phyloP scores from a whole-genome alignment of 2,113 vertebrate genomes.

The Reinhardtius hippoglossoides region DNA sequence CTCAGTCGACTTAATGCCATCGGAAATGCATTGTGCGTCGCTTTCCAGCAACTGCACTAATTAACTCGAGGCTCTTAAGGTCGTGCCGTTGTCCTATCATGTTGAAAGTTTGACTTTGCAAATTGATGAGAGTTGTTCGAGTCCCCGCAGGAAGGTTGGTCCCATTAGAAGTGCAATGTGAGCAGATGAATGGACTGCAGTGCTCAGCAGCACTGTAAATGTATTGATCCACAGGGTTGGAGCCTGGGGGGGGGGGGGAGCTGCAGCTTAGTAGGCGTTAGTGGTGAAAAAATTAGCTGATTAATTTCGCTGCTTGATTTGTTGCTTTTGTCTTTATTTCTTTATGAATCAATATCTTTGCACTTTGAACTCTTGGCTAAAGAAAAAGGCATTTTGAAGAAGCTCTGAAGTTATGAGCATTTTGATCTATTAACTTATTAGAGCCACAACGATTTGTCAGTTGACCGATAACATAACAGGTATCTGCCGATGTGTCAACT shows the following conservation, averaged over 20 bases:
- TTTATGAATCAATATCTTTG: background rate
- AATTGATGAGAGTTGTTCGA: slow-evolving; percentile 59
- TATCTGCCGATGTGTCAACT: too few relatives aligned
- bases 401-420: background rate
- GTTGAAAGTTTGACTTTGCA: slow-evolving; percentile 58
- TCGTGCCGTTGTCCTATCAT: slow-evolving; percentile 23
- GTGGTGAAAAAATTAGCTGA: slow-evolving; percentile 23
- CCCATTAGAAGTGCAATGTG: slow-evolving; percentile 71
- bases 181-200: slow-evolving; percentile 75
- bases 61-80: slow-evolving; percentile 46
- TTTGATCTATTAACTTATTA: too few relatives aligned
- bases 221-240: slow-evolving; percentile 69
- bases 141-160: slow-evolving; percentile 59
- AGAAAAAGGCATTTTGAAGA: background rate
- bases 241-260: slow-evolving; percentile 24
- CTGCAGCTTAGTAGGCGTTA: slow-evolving; percentile 25
- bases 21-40: slow-evolving; percentile 5
- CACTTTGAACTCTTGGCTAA: background rate
- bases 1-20: slow-evolving; percentile 8
- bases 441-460: too few relatives aligned
- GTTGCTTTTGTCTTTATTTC: background rate
- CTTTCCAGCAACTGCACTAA: slow-evolving; percentile 23
- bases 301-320: background rate
- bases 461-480: too few relatives aligned
- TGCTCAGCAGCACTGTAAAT: slow-evolving; percentile 73